A percentile compares a stretch with the other conserved stretches of the same genome.
phyloP scores from a whole-genome alignment of 2,797 vertebrate species.

The Glossophaga mutica region DNA sequence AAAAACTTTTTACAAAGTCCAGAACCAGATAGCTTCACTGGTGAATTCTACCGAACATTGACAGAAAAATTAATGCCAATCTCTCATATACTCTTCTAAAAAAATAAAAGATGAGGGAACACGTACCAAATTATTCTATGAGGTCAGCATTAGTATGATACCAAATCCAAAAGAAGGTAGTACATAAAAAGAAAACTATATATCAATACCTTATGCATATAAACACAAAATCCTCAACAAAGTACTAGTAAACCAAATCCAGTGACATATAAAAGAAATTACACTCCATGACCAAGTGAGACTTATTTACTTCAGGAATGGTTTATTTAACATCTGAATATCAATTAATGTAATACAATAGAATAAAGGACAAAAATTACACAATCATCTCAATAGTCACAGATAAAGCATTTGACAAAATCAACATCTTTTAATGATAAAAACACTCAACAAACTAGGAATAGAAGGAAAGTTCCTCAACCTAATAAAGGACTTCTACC shows the following conservation, averaged over 20 bases:
- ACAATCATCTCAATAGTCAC: neutral
- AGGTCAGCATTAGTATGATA: neutral
- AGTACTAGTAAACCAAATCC: neutral
- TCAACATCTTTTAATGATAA: neutral
- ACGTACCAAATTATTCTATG: neutral
- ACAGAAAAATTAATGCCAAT: neutral
- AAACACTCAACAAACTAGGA: neutral
- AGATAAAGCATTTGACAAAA: neutral
- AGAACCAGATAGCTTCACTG: neutral
- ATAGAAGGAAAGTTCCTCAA: neutral
- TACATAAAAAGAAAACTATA: neutral
- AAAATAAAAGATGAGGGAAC: neutral
- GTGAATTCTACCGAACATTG: neutral
- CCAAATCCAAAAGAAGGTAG: neutral
- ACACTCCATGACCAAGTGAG: neutral
- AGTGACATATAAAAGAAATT: neutral
- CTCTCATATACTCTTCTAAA: neutral
- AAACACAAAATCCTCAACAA: neutral
- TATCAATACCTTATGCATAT: neutral
- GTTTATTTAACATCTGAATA: neutral
- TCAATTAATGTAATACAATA: neutral
- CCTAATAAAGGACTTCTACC: neutral
- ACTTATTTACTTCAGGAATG: neutral
- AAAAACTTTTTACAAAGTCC: neutral
- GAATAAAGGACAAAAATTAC: neutral